phyloP scores from a whole-genome alignment of 2,888 invertebrate genomes.

The Hypercompe scribonia region DNA sequence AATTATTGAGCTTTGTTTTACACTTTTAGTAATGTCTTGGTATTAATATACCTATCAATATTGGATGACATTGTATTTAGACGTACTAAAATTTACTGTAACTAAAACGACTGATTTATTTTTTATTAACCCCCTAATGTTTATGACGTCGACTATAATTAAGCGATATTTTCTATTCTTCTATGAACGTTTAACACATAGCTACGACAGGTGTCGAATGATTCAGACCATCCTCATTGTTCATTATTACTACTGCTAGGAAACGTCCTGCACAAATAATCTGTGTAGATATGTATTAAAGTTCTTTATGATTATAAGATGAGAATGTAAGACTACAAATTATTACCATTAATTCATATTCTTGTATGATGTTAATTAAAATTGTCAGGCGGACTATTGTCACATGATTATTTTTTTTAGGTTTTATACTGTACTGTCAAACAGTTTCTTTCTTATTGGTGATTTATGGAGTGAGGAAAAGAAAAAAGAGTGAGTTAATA shows the following conservation, averaged over 20 bases:
- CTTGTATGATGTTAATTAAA: background rate
- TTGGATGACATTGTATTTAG: slow-evolving; percentile 1
- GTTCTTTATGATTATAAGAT: background rate
- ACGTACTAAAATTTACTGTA: slow-evolving; percentile 7
- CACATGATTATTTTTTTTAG: background rate
- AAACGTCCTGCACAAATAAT: background rate
- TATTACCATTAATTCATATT: background rate
- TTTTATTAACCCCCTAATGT: slow-evolving; percentile 1
- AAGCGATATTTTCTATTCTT: background rate
- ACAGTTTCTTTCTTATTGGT: background rate
- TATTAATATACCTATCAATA: background rate
- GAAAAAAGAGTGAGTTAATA: background rate
- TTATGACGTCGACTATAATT: background rate
- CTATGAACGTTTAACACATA: background rate
- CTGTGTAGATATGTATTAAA: background rate
- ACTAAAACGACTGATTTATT: background rate
- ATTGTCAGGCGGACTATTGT: background rate
- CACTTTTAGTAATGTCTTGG: background rate
- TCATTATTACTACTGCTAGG: background rate
- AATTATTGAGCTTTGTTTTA: background rate
- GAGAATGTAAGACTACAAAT: slow-evolving; percentile 2
- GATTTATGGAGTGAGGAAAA: background rate
- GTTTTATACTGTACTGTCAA: background rate
- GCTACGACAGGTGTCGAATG: background rate
- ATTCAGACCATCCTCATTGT: background rate